phyloP scores from a whole-genome alignment of 2,888 invertebrate species.

The Meliscaeva auricollis region DNA sequence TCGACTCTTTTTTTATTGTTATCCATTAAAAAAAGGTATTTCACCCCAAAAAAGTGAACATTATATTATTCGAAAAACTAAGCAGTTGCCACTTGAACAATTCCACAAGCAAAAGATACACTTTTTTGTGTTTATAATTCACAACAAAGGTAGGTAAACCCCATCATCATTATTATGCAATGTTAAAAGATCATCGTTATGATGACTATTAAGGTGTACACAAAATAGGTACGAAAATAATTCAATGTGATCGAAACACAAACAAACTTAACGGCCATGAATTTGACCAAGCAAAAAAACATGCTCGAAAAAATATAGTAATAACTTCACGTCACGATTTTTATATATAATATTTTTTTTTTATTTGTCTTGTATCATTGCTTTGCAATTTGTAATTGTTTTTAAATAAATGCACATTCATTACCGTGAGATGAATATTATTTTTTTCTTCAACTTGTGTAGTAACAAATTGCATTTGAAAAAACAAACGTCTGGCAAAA shows the following conservation, averaged over 20 bases:
- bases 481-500: too few relatives aligned
- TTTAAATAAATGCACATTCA: slow-evolving; percentile 54
- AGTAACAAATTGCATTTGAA: slow-evolving; percentile 41
- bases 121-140: slow-evolving; percentile 15
- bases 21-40: slow-evolving; percentile 38
- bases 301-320: slow-evolving; percentile 42
- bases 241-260: slow-evolving; percentile 47
- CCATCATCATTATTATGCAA: slow-evolving; percentile 56
- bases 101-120: slow-evolving; percentile 4
- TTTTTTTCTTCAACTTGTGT: slow-evolving; percentile 26
- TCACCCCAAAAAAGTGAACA: slow-evolving; percentile 56
- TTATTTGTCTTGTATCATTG: slow-evolving; percentile 43
- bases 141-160: slow-evolving; percentile 15
- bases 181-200: slow-evolving; percentile 36
- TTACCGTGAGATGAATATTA: slow-evolving; percentile 48
- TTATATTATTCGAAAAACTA: slow-evolving; percentile 51
- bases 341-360: neutral
- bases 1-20: slow-evolving; percentile 4
- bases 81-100: neutral
- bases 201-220: neutral
- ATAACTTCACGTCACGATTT: slow-evolving; percentile 58
- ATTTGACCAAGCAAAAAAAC: slow-evolving; percentile 60
- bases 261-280: slow-evolving; percentile 61
- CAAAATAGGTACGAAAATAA: too few relatives aligned
- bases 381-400: slow-evolving; percentile 58